Base-by-base conservation (phyloP, 1,140 invertebrate species). In the Leguminivora glycinivorella region DNA sequence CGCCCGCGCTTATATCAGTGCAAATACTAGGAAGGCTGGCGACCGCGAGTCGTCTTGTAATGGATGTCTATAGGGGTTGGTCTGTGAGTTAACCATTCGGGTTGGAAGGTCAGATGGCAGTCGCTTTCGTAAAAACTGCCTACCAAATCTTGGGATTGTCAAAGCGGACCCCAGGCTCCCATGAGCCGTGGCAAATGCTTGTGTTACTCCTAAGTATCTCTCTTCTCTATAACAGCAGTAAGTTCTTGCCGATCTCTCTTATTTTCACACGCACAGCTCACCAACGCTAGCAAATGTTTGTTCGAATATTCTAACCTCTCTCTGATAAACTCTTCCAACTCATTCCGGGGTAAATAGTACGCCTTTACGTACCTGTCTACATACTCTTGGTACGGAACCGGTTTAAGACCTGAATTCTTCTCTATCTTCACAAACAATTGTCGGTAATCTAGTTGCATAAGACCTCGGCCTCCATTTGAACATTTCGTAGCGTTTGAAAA, bases 401-500 rank as follows among this genome's bases (percentile, higher is more conserved):
- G 98, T 85, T 95, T 95, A 12, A 97, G 79, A 9, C 93, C 94
- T 0, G 97, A 96, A 17, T 99, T 94, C 80, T 95, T 95, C 86
- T 99, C 98, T 38, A 99, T 93, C 82, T 99, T 98, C 9, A 96
- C 95, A 67, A 98, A 93, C 71, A 99, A 95, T 85, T 99, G 98
- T 24, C 98, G 97, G 88, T 98, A 99, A 93, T 99, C 99, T 3
- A 99, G 92, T 85, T 99, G 98, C 98, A 99, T 99, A 2, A 99
- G 87, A 0, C 97, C 98, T 72, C 98, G 92, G 1, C 99, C 99
- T 75, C 98, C 98, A 76, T 98, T 98, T 0, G 98, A 97, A 92
- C 99, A 99, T 87, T 98, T 99, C 76, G 96, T 97, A 0, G 96
- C 96, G 82, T 94, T 95, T 6, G 97, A 95, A 92, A 97, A 99